A percentile compares a stretch with the other conserved stretches of the same genome.
phyloP scores from a whole-genome alignment of 2,797 vertebrate species.

The Lemur catta region DNA sequence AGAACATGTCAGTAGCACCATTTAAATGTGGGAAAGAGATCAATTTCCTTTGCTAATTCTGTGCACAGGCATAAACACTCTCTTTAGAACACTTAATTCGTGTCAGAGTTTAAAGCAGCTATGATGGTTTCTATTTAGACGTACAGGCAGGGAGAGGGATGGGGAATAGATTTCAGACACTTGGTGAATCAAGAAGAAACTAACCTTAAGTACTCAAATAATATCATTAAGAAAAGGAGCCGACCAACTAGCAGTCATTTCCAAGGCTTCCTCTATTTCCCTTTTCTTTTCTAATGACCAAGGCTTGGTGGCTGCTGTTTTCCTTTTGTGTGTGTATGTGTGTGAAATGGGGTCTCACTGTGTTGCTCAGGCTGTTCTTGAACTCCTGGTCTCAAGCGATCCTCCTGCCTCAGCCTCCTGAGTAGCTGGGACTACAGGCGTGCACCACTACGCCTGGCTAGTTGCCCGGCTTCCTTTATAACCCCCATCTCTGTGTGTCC shows the following conservation, averaged over 20 bases:
- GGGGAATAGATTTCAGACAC: not conserved
- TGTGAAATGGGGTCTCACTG: not conserved
- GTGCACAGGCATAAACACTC: not conserved
- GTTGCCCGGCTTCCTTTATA: not conserved
- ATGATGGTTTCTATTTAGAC: not conserved
- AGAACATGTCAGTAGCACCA: not conserved
- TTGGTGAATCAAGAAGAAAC: not conserved
- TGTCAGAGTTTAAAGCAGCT: constrained; percentile 14
- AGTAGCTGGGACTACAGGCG: not conserved
- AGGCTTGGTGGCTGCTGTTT: not conserved
- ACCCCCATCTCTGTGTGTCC: not conserved
- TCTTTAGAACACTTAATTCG: constrained; percentile 48
- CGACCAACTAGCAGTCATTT: not conserved
- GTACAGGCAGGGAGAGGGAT: not conserved
- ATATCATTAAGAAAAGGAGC: not conserved
- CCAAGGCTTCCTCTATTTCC: not conserved
- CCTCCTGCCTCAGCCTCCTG: not conserved
- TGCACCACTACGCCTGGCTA: not conserved
- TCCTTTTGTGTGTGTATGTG: not conserved
- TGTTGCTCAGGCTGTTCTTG: not conserved
- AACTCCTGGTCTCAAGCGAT: not conserved
- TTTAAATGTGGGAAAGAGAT: constrained; percentile 49
- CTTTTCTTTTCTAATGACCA: not conserved
- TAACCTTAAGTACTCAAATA: not conserved
- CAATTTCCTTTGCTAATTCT: constrained; percentile 36